phyloP scores from a whole-genome alignment of 1,140 invertebrate genomes.

The Drosophila bocqueti region DNA sequence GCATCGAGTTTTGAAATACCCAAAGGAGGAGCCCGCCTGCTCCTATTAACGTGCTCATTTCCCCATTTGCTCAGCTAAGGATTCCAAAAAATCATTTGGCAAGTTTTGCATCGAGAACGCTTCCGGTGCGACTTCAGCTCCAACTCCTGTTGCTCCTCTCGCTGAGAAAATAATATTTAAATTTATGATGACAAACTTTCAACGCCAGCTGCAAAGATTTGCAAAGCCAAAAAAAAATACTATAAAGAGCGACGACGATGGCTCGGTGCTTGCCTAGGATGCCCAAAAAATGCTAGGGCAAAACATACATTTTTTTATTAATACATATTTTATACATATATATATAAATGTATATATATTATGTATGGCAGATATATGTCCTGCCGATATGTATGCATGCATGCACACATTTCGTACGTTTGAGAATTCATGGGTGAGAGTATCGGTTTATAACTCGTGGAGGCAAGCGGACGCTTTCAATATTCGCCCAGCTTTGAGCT shows the following conservation, averaged over 20 bases:
- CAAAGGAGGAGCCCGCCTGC: not conserved
- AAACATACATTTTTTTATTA: conserved; percentile 71
- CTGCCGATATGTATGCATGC: conserved; percentile 34
- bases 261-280: conserved; percentile 14
- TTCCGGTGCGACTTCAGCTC: conserved; percentile 11
- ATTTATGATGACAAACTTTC: conserved; percentile 82
- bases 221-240: conserved; percentile 19
- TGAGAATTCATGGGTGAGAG: conserved; percentile 34
- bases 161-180: conserved; percentile 63
- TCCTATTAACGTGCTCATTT: conserved; percentile 77
- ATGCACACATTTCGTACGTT: conserved; percentile 35
- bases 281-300: conserved; percentile 57
- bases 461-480: conserved; percentile 60
- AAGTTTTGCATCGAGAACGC: conserved; percentile 32
- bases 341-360: not conserved
- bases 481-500: conserved; percentile 77
- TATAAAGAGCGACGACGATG: conserved; percentile 7
- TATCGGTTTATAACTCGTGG: conserved; percentile 44
- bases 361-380: conserved; percentile 15
- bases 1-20: conserved; percentile 36
- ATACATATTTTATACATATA: conserved; percentile 27
- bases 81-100: conserved; percentile 24
- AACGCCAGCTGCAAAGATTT: conserved; percentile 80
- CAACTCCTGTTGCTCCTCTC: conserved; percentile 37
- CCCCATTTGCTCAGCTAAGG: conserved; percentile 55